These are phyloP conservation scores for Mythimna ferrago DNA, from an alignment of 2,888 invertebrate species.

Conservation along the genomic window DNA sequence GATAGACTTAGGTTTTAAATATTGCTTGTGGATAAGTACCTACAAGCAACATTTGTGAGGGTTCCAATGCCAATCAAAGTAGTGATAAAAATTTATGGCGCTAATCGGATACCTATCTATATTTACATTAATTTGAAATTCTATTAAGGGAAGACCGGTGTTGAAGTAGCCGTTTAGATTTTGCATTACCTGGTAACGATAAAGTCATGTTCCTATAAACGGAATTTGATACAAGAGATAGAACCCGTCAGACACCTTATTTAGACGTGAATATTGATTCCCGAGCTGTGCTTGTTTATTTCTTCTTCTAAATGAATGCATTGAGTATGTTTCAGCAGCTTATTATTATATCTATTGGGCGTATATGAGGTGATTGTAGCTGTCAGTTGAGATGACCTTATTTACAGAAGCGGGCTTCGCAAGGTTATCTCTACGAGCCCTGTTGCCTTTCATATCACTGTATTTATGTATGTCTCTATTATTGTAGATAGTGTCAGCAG, in stretches of 20 bases:
- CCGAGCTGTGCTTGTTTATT: conserved; percentile 12
- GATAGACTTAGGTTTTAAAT: conserved; percentile 15
- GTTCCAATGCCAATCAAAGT: conserved; percentile 19
- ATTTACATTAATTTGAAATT: conserved; percentile 28
- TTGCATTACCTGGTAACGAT: conserved; percentile 33
- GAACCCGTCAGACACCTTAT: conserved; percentile 25
- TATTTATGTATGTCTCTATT: conserved; percentile 64
- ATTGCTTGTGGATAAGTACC: conserved; percentile 12
- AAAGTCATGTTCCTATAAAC: conserved; percentile 31
- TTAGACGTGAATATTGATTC: conserved; percentile 16
- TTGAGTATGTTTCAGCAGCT: conserved; percentile 22
- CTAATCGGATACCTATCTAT: conserved; percentile 14
- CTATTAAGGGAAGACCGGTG: conserved; percentile 20
- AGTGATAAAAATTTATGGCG: conserved; percentile 15
- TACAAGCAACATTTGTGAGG: conserved; percentile 11
- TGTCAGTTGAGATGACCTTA: conserved; percentile 76
- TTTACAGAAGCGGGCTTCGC: conserved; percentile 75
- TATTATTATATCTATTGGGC: conserved; percentile 52
- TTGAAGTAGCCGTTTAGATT: conserved; percentile 27
- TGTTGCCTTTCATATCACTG: conserved; percentile 73
- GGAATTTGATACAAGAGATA: conserved; percentile 34
- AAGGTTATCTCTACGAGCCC: conserved; percentile 81
- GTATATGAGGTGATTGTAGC: conserved; percentile 67
- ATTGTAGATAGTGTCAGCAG: conserved; percentile 33
- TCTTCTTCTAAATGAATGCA: conserved; percentile 14